phyloP scores from a whole-genome alignment of 2,113 vertebrate genomes.

The Chloropsis hardwickii region DNA sequence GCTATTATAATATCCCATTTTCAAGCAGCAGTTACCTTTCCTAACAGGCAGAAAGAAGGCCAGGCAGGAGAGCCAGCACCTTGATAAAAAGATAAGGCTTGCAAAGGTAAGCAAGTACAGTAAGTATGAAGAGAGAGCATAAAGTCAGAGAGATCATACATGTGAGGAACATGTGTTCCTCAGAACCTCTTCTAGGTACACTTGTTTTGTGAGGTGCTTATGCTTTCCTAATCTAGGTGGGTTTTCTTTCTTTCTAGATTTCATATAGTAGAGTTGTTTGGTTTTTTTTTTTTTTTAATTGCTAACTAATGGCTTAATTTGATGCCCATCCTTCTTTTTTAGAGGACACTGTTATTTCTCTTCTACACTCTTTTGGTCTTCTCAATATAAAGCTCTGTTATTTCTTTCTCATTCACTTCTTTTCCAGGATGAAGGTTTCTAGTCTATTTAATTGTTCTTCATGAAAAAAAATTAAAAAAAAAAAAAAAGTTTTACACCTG shows the following conservation, averaged over 20 bases:
- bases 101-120: neutral
- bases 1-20: neutral
- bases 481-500: neutral
- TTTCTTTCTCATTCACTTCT: neutral
- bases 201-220: neutral
- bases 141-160: neutral
- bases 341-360: neutral
- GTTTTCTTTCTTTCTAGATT: neutral
- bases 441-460: neutral
- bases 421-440: neutral
- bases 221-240: neutral
- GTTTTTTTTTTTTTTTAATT: neutral
- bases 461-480: neutral
- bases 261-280: too few species aligned
- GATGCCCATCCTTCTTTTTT: neutral
- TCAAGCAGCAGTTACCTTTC: neutral
- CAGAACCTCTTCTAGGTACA: neutral
- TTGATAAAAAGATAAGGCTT: neutral
- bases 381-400: neutral
- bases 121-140: neutral
- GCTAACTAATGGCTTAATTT: neutral
- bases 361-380: neutral
- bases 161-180: neutral
- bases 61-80: neutral
- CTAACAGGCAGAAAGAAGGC: neutral